Conservation (phyloP, 2,888 invertebrate genomes). For the Cactoblastis cactorum region DNA sequence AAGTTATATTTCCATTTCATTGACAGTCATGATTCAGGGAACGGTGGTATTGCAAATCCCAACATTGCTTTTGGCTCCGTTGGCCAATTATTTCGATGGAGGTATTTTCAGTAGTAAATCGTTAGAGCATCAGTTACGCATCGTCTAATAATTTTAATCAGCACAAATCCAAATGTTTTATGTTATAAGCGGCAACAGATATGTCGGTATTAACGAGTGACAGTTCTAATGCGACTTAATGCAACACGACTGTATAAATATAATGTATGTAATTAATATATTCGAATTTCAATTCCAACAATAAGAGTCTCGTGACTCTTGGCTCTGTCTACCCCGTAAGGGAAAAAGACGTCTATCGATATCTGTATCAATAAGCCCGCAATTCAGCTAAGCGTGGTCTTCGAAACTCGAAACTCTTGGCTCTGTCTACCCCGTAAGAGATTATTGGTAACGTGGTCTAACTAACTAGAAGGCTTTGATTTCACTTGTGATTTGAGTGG, state of each 20-base stretch:
- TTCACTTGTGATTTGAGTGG: too few species aligned
- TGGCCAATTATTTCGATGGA: constrained; percentile 59
- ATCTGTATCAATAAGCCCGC: too few species aligned
- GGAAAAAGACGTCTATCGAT: too few species aligned
- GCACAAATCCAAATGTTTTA: constrained; percentile 19
- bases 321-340: too few species aligned
- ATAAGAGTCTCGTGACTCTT: too few species aligned
- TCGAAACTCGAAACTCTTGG: too few species aligned
- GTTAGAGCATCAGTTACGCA: constrained; percentile 50
- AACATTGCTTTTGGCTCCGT: constrained; percentile 54
- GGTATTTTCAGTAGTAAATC: constrained; percentile 52
- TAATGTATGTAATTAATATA: constrained; percentile 5
- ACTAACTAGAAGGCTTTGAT: too few species aligned
- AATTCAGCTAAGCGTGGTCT: too few species aligned
- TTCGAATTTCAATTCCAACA: too few species aligned
- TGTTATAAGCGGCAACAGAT: constrained; percentile 11
- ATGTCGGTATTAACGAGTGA: constrained; percentile 5
- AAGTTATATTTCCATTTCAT: constrained; percentile 62
- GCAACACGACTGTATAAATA: constrained; percentile 7
- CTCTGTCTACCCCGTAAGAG: too few species aligned
- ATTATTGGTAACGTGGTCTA: too few species aligned
- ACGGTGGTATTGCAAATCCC: constrained; percentile 28
- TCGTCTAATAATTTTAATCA: constrained; percentile 57
- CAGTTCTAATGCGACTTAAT: constrained; percentile 10
- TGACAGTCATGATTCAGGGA: constrained; percentile 61